These are phyloP conservation scores for Panopea generosa DNA, from an alignment of 2,888 invertebrate species.

Conservation along the genomic window DNA sequence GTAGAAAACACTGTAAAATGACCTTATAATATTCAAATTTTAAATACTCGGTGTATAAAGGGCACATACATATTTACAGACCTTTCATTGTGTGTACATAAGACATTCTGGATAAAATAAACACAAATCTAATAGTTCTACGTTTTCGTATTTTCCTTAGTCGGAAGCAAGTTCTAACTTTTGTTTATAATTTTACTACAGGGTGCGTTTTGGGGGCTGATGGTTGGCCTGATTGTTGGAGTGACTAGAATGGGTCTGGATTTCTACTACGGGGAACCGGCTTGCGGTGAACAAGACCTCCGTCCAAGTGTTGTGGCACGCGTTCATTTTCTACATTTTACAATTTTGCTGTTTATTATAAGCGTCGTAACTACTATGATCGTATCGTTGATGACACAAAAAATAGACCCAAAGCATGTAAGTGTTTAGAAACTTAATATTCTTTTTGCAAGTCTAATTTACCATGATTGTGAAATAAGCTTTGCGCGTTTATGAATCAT, in stretches of 20 bases:
- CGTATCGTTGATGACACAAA: constrained; percentile 63
- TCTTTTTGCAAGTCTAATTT: too few species aligned
- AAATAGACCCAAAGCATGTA: constrained; percentile 70
- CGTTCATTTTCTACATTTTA: constrained; percentile 86
- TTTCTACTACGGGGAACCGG: constrained; percentile 84
- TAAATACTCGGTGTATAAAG: too few species aligned
- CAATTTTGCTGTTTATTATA: constrained; percentile 84
- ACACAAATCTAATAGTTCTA: too few species aligned
- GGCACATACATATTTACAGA: too few species aligned
- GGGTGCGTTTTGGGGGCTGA: constrained; percentile 86
- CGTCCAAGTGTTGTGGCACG: constrained; percentile 83
- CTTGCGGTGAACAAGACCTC: constrained; percentile 84
- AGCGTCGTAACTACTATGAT: constrained; percentile 75
- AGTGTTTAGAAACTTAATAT: constrained; percentile 26
- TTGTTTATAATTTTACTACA: too few species aligned
- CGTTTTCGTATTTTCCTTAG: too few species aligned
- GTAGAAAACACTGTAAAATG: too few species aligned
- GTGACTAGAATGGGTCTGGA: constrained; percentile 85
- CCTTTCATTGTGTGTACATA: too few species aligned
- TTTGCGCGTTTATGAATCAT: too few species aligned
- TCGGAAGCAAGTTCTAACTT: neutral
- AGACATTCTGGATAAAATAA: too few species aligned
- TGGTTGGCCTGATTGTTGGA: constrained; percentile 85
- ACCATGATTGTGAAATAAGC: too few species aligned
- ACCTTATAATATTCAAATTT: too few species aligned